Conservation (phyloP, 2,888 invertebrate species). For the Tetragonula carbonaria region DNA sequence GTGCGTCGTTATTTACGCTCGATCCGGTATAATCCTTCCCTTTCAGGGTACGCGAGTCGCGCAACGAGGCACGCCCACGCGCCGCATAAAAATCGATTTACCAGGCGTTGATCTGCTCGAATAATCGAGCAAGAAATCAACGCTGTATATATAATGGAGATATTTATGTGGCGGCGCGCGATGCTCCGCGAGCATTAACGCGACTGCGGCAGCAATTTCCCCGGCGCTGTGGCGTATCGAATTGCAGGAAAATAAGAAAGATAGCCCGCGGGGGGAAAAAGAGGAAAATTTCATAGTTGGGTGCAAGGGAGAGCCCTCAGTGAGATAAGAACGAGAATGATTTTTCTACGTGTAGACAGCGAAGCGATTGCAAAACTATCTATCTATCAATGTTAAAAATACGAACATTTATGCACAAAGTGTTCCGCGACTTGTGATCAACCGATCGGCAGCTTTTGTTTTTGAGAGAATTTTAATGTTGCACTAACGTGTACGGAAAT, state of each 20-base stretch:
- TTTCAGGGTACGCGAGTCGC: conserved; percentile 47
- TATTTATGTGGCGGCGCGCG: conserved; percentile 37
- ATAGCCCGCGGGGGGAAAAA: background rate
- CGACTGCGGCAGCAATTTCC: conserved; percentile 41
- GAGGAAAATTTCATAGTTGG: conserved; percentile 12
- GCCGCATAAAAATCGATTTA: conserved; percentile 62
- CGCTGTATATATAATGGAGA: conserved; percentile 51
- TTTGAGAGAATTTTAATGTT: too few species aligned
- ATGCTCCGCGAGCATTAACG: conserved; percentile 23
- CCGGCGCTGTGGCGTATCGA: conserved; percentile 42
- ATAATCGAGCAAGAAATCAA: conserved; percentile 57
- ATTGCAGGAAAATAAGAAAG: conserved; percentile 39
- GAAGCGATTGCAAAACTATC: too few species aligned
- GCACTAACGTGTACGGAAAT: too few species aligned
- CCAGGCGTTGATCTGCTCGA: conserved; percentile 51
- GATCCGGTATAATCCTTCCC: conserved; percentile 64
- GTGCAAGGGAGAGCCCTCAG: too few species aligned
- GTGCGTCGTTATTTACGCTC: conserved; percentile 66
- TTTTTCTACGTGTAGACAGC: too few species aligned
- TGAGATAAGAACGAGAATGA: too few species aligned
- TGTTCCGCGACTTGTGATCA: too few species aligned
- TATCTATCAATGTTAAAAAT: too few species aligned
- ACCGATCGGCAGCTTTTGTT: too few species aligned
- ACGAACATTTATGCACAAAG: too few species aligned
- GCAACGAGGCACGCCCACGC: conserved; percentile 36